These are phyloP conservation scores for Malurus leucopterus DNA, from an alignment of 2,797 vertebrate species.

Conservation along the genomic window DNA sequence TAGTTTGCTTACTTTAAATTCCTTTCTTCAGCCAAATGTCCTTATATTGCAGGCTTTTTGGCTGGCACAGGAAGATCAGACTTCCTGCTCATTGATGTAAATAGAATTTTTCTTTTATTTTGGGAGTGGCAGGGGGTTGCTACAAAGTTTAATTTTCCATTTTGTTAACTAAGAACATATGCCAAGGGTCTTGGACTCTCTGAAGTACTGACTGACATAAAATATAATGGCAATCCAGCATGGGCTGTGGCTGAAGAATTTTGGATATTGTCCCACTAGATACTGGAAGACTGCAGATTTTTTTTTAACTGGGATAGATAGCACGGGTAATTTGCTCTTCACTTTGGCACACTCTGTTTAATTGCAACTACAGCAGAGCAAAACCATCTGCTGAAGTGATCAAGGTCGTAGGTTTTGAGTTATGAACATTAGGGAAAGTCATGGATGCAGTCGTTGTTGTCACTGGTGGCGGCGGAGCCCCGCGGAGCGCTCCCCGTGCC, in stretches of 20 bases:
- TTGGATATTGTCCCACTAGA: constrained; percentile 58
- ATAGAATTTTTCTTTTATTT: constrained; percentile 63
- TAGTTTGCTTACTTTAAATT: constrained; percentile 24
- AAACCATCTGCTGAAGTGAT: constrained; percentile 62
- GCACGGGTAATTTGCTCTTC: constrained; percentile 59
- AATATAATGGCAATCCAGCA: constrained; percentile 55
- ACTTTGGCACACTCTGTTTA: constrained; percentile 58
- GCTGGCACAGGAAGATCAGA: constrained; percentile 39
- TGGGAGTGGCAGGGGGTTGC: constrained; percentile 60
- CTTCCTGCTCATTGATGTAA: constrained; percentile 50
- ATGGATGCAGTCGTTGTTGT: constrained; percentile 27
- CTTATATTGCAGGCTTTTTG: constrained; percentile 30
- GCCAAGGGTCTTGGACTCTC: constrained; percentile 59
- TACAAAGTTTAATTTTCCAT: constrained; percentile 66
- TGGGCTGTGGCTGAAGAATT: constrained; percentile 23
- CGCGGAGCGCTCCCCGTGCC: neutral
- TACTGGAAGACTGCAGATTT: constrained; percentile 36
- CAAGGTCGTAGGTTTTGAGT: constrained; percentile 54
- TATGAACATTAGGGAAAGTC: constrained; percentile 46
- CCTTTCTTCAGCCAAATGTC: constrained; percentile 22
- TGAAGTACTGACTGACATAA: constrained; percentile 60
- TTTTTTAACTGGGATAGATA: constrained; percentile 50
- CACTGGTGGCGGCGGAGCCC: constrained; percentile 21
- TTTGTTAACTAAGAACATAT: constrained; percentile 68
- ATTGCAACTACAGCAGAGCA: constrained; percentile 57